Conservation (phyloP, 2,113 vertebrate genomes). For the Micromys minutus region DNA sequence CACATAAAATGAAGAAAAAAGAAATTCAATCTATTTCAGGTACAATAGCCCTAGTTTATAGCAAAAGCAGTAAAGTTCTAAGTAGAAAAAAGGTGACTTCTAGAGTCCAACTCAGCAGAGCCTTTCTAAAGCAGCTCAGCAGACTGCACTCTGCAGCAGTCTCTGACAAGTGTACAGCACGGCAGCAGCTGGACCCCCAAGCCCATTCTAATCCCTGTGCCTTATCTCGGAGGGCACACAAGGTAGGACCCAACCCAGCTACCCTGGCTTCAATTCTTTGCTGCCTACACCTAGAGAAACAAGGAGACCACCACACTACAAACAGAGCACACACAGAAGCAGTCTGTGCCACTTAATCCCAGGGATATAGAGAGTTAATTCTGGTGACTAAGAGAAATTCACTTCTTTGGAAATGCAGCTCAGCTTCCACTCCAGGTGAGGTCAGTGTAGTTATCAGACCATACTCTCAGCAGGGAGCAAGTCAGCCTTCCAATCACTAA, state of each 20-base stretch:
- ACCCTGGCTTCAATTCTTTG: not conserved
- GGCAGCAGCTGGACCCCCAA: not conserved
- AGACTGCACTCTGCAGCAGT: not conserved
- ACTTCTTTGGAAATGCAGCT: accelerated
- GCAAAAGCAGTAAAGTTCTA: not conserved
- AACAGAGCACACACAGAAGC: not conserved
- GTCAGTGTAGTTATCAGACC: not conserved
- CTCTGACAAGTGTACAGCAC: not conserved
- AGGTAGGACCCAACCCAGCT: accelerated
- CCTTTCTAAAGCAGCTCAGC: not conserved
- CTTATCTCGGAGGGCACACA: accelerated
- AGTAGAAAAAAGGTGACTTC: not conserved
- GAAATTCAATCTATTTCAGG: not conserved
- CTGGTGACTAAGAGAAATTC: no score
- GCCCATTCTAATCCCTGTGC: not conserved
- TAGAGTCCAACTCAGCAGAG: not conserved
- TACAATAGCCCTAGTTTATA: not conserved
- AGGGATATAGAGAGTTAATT: no score
- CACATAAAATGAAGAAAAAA: not conserved
- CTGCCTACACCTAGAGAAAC: not conserved
- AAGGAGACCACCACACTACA: not conserved
- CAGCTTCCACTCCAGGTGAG: accelerated
- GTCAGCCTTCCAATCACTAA: not conserved
- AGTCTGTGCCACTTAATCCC: not conserved
- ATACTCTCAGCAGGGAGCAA: accelerated